A percentile compares a stretch with the other conserved stretches of the same genome.
phyloP scores from a whole-genome alignment of 2,113 vertebrate species.

The Nipponia nippon region DNA sequence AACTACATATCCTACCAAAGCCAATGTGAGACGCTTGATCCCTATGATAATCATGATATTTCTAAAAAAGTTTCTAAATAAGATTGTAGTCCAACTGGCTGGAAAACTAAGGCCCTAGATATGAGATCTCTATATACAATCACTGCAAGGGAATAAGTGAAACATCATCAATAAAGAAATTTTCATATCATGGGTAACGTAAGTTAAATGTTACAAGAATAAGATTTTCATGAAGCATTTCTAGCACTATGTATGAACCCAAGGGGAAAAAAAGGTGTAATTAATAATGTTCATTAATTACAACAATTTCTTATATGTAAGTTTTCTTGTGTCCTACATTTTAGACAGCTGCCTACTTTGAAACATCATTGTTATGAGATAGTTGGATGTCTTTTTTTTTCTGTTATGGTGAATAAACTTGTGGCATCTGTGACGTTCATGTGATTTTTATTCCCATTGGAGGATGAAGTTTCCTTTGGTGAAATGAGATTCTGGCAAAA shows the following conservation, averaged over 20 bases:
- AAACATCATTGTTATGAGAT: background rate
- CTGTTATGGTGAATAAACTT: conserved; percentile 1
- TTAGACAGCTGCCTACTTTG: background rate
- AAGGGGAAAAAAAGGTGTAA: accelerated
- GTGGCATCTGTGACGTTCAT: background rate
- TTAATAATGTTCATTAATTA: background rate
- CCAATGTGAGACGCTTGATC: background rate
- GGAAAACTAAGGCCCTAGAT: background rate
- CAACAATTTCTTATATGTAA: background rate
- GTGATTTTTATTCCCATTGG: conserved; percentile 53
- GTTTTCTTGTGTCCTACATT: background rate
- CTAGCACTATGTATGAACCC: background rate
- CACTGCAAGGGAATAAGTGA: background rate
- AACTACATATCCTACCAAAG: background rate
- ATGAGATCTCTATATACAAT: background rate
- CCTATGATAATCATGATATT: background rate
- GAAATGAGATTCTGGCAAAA: conserved; percentile 55
- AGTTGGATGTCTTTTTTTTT: background rate
- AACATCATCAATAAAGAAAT: background rate
- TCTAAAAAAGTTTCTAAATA: background rate
- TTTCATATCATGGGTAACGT: background rate
- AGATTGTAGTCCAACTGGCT: background rate
- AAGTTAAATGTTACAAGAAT: background rate
- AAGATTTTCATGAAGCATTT: background rate
- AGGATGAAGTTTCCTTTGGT: conserved; percentile 54